Base-by-base conservation (phyloP, 1,140 invertebrate genomes). In the Neodiprion virginianus region DNA sequence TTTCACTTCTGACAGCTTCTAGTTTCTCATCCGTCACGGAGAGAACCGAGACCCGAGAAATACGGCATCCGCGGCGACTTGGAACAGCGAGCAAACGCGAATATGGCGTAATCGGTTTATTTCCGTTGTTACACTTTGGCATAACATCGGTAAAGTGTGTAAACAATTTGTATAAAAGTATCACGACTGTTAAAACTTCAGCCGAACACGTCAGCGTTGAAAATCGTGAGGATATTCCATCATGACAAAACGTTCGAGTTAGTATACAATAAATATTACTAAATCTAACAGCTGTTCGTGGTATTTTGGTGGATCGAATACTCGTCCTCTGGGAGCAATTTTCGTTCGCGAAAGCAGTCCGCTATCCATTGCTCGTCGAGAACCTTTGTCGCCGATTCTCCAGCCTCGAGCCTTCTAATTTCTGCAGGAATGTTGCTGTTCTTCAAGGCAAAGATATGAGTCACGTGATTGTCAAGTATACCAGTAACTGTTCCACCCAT, bases 401-500 rank as follows among this genome's bases (percentile, higher is more conserved):
- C 50, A 65, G 9, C 72, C 53, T 72, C 76, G 5, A 61, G 53
- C 3, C n/a, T 61, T 3, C 4, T 61, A 75, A 73, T 49, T 73
- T 70, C 28, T 53, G 75, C 76, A 9, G 75, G n/a, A 71, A 75
- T 73, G 23, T 11, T 14, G 23, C 77, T 67, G n/a, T 76, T 79
- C 17, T 84, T 76, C 53, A 84, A 68, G 8, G 85, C 74, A 69
- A 90, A 84, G 10, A 88, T 73, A 77, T 89, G 84, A 21, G 82
- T 84, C 9, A 85, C 82, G 8, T 75, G 49, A 28, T 74, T 28
- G 68, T 83, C 75, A 11, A 88, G 74, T 48, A 76, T 67, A 70
- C 81, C 67, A 66, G 72, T 79, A n/a, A 85, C 70, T 4, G 40
- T 84, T 71, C 90, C 90, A 28, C 79, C 83, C 81, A 89, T 86